Evolutionary conservation across 2,888 invertebrate genomes (phyloP), one percentile per base, ranked within the genome.

Genomic region (Axea sp.): DNA sequence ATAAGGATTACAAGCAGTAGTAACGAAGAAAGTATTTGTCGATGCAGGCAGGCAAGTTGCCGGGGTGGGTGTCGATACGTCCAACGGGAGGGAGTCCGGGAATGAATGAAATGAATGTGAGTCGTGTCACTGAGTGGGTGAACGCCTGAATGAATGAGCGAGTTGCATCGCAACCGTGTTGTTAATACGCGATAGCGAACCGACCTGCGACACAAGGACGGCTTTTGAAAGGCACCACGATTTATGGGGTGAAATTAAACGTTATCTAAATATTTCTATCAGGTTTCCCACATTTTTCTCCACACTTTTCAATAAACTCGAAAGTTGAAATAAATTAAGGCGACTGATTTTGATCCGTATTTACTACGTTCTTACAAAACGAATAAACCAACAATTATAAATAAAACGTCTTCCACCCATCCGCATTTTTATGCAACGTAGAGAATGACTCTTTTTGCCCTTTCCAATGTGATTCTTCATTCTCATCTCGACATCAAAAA

Each of bases 61-160:
- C 49, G 41, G 71, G 65, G 60, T 74, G 71, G 67, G 75, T 75
- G 75, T 75, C 71, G 71, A 67, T 67, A 75, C 55, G 72, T 64
- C 19, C 60, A 37, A 31, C 47, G 53, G 59, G 65, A 71, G 62
- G 67, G 65, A 65, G 69, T 33, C 47, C 57, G 19, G 51, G 41
- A 69, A 68, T 41, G 62, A 71, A 71, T 71, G 75, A 71, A 74
- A 68, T 76, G 68, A 75, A 75, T 68, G 68, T 68, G 64, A 74
- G 74, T 65, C 74, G 65, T 74, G 72, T 74, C 76, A 43, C 59
- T 57, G 76, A 74, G 72, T 72, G 74, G 74, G 76, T 74, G 74
- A 76, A 75, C 55, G 76, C 57, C 59, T 76, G 72, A 72, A 76
- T 76, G 76, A 76, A 72, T 74, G 76, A 76, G 74, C 67, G 62